phyloP scores from a whole-genome alignment of 2,113 vertebrate genomes.

The Athene cunicularia region DNA sequence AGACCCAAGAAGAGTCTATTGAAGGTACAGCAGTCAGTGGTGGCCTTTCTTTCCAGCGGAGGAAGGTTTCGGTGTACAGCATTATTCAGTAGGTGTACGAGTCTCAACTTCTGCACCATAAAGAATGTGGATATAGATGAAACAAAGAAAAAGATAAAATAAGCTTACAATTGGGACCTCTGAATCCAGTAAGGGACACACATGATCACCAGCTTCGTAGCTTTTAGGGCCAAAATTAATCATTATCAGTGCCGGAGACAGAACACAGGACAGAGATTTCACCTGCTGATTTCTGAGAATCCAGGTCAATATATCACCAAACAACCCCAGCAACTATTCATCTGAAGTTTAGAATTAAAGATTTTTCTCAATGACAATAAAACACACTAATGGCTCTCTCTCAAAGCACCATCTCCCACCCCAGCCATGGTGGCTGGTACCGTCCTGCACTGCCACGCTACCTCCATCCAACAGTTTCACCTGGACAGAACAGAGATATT shows the following conservation, averaged over 20 bases:
- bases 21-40: neutral
- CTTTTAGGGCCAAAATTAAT: neutral
- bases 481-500: neutral
- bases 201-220: neutral
- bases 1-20: rapidly evolving
- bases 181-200: neutral
- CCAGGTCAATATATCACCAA: neutral
- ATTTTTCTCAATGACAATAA: neutral
- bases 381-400: neutral
- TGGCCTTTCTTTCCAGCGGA: neutral
- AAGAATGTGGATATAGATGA: neutral
- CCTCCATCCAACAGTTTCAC: neutral
- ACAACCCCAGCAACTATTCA: neutral
- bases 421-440: neutral
- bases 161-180: neutral
- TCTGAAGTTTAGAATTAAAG: neutral
- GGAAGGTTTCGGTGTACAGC: neutral
- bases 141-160: neutral
- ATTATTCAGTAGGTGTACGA: neutral
- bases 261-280: neutral
- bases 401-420: neutral
- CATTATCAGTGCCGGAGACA: neutral
- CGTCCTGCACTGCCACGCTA: rapidly evolving
- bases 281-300: neutral
- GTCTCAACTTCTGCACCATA: neutral